Evolutionary conservation across 2,888 invertebrate species (phyloP).

Genomic region (Allacma fusca): DNA sequence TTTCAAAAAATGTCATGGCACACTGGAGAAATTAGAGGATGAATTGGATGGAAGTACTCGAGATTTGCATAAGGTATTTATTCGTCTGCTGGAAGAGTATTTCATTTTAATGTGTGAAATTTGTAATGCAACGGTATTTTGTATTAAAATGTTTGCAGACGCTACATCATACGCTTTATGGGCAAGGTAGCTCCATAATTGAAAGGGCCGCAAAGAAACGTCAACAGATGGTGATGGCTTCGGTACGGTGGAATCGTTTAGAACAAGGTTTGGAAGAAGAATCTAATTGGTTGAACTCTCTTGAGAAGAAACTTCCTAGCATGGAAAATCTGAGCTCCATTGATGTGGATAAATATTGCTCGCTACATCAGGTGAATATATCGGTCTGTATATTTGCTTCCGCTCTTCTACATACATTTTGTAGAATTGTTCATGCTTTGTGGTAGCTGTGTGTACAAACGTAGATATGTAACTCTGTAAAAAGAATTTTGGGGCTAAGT

Average conservation of each 20-base stretch:
- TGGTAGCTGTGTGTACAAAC: too few species aligned
- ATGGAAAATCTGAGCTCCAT: conserved; percentile 80
- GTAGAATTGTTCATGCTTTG: too few species aligned
- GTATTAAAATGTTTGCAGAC: conserved; percentile 59
- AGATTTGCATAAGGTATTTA: conserved; percentile 70
- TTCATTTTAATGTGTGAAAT: not conserved
- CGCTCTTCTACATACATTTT: conserved; percentile 14
- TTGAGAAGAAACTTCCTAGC: conserved; percentile 83
- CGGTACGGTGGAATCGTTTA: conserved; percentile 82
- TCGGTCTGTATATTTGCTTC: conserved; percentile 21
- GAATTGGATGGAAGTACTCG: conserved; percentile 83
- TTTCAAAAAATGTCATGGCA: conserved; percentile 82
- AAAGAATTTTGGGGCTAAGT: not conserved
- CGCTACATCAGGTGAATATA: conserved; percentile 72
- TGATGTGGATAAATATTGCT: conserved; percentile 85
- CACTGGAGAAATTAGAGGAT: conserved; percentile 84
- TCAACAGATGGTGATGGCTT: conserved; percentile 84
- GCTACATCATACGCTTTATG: conserved; percentile 79
- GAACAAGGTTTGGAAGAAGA: conserved; percentile 85
- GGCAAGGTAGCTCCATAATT: conserved; percentile 77
- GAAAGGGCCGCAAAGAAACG: conserved; percentile 83
- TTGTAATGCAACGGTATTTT: not conserved
- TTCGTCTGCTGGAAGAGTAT: too few species aligned
- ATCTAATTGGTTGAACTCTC: conserved; percentile 81
- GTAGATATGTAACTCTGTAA: too few species aligned